Evolutionary conservation across 2,113 vertebrate species (phyloP).

Genomic region (Centropristis striata): DNA sequence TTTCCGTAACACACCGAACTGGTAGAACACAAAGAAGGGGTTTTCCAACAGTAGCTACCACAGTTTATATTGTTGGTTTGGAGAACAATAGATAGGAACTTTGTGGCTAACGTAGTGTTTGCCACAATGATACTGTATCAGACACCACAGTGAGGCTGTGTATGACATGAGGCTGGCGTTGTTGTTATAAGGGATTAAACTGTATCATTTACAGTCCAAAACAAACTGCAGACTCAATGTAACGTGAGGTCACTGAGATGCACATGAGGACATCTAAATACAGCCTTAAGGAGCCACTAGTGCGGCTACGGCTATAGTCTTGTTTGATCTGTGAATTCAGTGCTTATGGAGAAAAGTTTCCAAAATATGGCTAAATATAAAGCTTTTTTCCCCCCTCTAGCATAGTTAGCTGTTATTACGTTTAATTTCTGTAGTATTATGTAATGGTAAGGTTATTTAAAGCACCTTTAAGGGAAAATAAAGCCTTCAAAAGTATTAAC

Average conservation of each 20-base stretch:
- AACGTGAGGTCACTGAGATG: constrained; percentile 21
- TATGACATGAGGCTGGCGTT: constrained; percentile 28
- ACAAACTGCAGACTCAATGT: constrained; percentile 8
- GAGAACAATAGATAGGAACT: constrained; percentile 60
- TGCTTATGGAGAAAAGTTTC: not conserved
- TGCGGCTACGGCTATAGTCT: not conserved
- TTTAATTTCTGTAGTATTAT: not conserved
- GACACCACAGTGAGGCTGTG: constrained; percentile 46
- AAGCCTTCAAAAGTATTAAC: not conserved
- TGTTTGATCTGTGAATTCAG: not conserved
- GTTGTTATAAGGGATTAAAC: constrained; percentile 41
- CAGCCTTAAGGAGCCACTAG: not conserved
- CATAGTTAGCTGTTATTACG: not conserved
- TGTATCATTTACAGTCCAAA: not conserved
- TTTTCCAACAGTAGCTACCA: constrained; percentile 49
- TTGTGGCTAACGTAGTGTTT: constrained; percentile 13
- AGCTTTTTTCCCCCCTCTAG: not conserved
- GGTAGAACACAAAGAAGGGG: constrained; percentile 46
- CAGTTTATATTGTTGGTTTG: constrained; percentile 43
- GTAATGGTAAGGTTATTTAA: not conserved
- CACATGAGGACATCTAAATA: constrained; percentile 2
- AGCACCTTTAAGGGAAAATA: not conserved
- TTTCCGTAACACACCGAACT: constrained; percentile 29
- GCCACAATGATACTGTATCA: constrained; percentile 65
- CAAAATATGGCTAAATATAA: not conserved